These are phyloP conservation scores for Endotricha flammealis DNA, from an alignment of 2,888 invertebrate species.

Conservation along the genomic window DNA sequence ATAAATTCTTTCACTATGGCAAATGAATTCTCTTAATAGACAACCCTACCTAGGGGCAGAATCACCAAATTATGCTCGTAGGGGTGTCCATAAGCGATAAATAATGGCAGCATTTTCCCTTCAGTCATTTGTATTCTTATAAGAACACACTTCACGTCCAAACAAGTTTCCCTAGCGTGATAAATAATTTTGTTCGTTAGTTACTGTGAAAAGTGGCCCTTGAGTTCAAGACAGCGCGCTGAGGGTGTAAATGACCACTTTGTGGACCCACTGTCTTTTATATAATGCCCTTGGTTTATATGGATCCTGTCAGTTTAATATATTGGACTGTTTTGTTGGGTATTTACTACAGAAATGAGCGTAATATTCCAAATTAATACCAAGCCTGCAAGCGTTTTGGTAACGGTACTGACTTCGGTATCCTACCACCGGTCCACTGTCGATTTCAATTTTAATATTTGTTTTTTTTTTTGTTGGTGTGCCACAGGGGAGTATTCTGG, in stretches of 20 bases:
- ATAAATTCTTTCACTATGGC: too few relatives aligned
- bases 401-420: too few relatives aligned
- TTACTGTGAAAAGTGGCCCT: constrained; percentile 7
- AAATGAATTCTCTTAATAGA: constrained; percentile 1
- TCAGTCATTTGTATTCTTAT: constrained; percentile 8
- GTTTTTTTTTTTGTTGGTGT: too few relatives aligned
- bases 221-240: constrained; percentile 1
- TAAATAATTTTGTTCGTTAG: constrained; percentile 13
- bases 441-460: too few relatives aligned
- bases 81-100: constrained; percentile 10
- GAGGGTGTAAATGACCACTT: neutral
- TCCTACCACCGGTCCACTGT: too few relatives aligned
- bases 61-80: constrained; percentile 6
- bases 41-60: constrained; percentile 4
- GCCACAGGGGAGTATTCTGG: too few relatives aligned
- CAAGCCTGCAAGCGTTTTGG: too few relatives aligned
- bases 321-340: too few relatives aligned
- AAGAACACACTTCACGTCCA: constrained; percentile 5
- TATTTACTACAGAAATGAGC: too few relatives aligned
- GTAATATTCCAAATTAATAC: too few relatives aligned
- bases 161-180: constrained; percentile 8
- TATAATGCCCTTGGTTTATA: too few relatives aligned
- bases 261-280: neutral
- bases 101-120: constrained; percentile 10
- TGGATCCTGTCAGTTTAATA: too few relatives aligned